Percentiles rank a stretch among this genome's conserved stretches.
Evolutionary conservation across 1,140 invertebrate species (phyloP).

Genomic region (Eumaeus atala): DNA sequence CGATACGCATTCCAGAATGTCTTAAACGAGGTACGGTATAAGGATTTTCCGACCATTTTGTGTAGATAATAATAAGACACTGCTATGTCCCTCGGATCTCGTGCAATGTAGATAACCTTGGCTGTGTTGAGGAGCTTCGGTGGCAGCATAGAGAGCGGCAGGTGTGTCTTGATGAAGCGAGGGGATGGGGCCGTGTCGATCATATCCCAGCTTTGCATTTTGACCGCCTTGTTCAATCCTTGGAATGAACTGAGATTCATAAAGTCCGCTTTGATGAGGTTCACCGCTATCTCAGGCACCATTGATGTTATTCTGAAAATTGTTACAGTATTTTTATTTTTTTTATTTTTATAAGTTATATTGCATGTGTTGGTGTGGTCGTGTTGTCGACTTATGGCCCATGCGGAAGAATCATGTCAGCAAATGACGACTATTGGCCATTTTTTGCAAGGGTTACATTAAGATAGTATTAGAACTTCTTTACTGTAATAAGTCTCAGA

Average conservation of each 20-base stretch:
- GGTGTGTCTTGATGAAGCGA: constrained; percentile 50
- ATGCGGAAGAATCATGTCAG: too few relatives aligned
- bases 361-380: too few relatives aligned
- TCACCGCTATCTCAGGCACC: constrained; percentile 49
- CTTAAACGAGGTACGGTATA: constrained; percentile 79
- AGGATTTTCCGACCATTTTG: constrained; percentile 79
- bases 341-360: too few relatives aligned
- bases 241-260: constrained; percentile 55
- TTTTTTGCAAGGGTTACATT: too few relatives aligned
- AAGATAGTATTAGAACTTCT: too few relatives aligned
- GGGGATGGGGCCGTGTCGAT: constrained; percentile 50
- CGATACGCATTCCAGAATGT: constrained; percentile 86
- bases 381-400: too few relatives aligned
- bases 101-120: constrained; percentile 82
- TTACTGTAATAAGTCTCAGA: too few relatives aligned
- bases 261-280: constrained; percentile 54
- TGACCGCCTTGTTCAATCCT: constrained; percentile 40
- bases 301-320: constrained; percentile 41
- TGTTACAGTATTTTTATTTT: too few relatives aligned
- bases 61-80: constrained; percentile 90
- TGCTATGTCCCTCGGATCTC: constrained; percentile 90
- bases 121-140: constrained; percentile 47
- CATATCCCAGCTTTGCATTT: constrained; percentile 41
- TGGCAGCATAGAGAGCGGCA: constrained; percentile 56
- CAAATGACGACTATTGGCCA: too few relatives aligned